Evolutionary conservation across 2,888 invertebrate genomes (phyloP).

Genomic region (Zeuzera pyrina): DNA sequence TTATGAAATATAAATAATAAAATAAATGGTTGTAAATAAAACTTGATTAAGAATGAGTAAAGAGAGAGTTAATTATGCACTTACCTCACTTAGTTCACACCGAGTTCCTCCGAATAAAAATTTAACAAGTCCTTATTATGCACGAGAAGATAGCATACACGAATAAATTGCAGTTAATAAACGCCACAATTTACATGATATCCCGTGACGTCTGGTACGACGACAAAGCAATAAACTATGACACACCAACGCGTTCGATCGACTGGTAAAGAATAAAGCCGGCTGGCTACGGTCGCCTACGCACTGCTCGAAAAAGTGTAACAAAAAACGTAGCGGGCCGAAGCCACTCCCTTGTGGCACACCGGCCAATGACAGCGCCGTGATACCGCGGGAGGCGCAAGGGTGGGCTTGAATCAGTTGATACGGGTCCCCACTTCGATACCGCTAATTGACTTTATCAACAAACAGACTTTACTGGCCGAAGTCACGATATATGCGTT

Average conservation of each 20-base stretch:
- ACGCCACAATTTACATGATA: conserved; percentile 57
- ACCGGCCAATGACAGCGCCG: conserved; percentile 48
- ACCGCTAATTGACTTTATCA: conserved; percentile 73
- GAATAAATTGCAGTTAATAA: conserved; percentile 43
- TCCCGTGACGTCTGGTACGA: conserved; percentile 42
- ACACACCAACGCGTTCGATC: conserved; percentile 67
- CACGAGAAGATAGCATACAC: conserved; percentile 46
- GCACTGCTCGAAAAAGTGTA: conserved; percentile 48
- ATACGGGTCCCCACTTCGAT: conserved; percentile 68
- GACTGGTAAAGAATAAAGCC: conserved; percentile 66
- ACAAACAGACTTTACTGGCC: conserved; percentile 71
- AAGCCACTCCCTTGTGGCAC: conserved; percentile 59
- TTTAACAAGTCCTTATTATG: conserved; percentile 39
- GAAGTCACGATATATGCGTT: conserved; percentile 70
- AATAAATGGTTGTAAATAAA: too few species aligned
- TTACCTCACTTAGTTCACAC: conserved; percentile 34
- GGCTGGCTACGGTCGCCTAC: conserved; percentile 45
- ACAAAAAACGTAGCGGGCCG: conserved; percentile 55
- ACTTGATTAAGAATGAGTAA: too few species aligned
- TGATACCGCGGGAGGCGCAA: conserved; percentile 42
- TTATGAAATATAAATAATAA: too few species aligned
- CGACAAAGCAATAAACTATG: conserved; percentile 65
- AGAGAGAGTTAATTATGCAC: conserved; percentile 12
- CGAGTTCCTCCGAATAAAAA: conserved; percentile 26
- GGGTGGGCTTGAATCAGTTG: conserved; percentile 64